Conservation (phyloP, 2,888 invertebrate species). For the Archaeoteleia sp. region DNA sequence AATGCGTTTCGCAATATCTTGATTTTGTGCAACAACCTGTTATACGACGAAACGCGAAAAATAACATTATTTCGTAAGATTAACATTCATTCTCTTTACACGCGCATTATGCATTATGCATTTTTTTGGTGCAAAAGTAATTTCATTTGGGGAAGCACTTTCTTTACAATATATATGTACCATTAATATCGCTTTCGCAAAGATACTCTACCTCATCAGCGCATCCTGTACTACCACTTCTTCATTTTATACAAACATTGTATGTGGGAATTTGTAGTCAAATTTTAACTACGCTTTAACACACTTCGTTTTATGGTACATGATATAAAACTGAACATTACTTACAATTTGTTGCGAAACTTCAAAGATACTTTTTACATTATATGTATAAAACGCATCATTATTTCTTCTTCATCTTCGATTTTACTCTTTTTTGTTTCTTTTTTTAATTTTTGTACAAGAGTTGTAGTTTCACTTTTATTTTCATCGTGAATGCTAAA, state of each 20-base stretch:
- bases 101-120: conserved; percentile 25
- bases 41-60: conserved; percentile 25
- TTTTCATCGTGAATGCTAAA: too few relatives aligned
- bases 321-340: conserved; percentile 3
- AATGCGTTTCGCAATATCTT: conserved; percentile 3
- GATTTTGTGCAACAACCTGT: conserved; percentile 36
- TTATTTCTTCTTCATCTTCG: conserved; percentile 7
- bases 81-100: conserved; percentile 41
- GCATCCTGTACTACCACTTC: conserved; percentile 27
- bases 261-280: conserved; percentile 25
- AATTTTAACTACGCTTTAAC: conserved; percentile 10
- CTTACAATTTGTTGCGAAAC: conserved; percentile 8
- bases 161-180: conserved; percentile 28
- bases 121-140: conserved; percentile 55
- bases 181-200: conserved; percentile 21
- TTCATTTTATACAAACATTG: conserved; percentile 40
- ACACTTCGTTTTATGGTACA: conserved; percentile 12
- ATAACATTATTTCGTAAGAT: conserved; percentile 27
- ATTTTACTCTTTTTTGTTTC: too few relatives aligned
- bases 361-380: conserved; percentile 36
- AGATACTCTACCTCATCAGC: conserved; percentile 19
- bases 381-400: conserved; percentile 44
- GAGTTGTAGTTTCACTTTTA: too few relatives aligned
- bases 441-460: too few relatives aligned
- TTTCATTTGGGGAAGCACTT: conserved; percentile 57